Base-by-base conservation (phyloP, 2,888 invertebrate species). In the Allolobophora icterica region DNA sequence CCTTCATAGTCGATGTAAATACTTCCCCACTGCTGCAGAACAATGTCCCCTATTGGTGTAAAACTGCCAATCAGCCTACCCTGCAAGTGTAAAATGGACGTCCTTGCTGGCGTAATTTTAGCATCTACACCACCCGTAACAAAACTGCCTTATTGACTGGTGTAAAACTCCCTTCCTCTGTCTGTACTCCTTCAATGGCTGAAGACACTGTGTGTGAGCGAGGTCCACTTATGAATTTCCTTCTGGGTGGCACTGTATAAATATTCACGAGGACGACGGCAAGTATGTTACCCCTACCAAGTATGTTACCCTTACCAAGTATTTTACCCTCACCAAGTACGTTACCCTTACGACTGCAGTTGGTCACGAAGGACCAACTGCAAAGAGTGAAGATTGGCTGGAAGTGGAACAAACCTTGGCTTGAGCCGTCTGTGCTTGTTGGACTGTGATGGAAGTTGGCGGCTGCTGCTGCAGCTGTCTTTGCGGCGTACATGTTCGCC, bases 401-500 rank as follows among this genome's bases (percentile, higher is more conserved):
- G 71, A 8, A 71, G 71, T n/a, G 11, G 8, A 42, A 40, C 90
- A 34, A 87, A 91, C 91, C 91, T 91, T 91, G 91, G 52, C 58
- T 90, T 30, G 91, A 91, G 40, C 91, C 91, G 52, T 90, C 91
- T 34, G 90, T 91, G 42, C 91, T 91, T 33, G 90, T 90, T 84
- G 91, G 91, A 35, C 90, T 90, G 90, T 91, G 91, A 71, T 91
- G 91, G 90, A 91, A 90, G 89, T 91, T 91, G 38, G 91, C 91
- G 0, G 91, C 93, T 11, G 93, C 93, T 21, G 93, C 93, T 40
- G 92, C 92, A 0, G 93, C 93, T 17, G 93, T 99, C 96, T 99
- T 99, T 93, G 99, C 99, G 92, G 99, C 99, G 96, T 99, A 99
- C 95, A 99, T 96, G 96, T 99, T 99, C 92, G 99, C 99, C 96